Conservation (phyloP, 2,888 invertebrate genomes). For the Eilema depressum region DNA sequence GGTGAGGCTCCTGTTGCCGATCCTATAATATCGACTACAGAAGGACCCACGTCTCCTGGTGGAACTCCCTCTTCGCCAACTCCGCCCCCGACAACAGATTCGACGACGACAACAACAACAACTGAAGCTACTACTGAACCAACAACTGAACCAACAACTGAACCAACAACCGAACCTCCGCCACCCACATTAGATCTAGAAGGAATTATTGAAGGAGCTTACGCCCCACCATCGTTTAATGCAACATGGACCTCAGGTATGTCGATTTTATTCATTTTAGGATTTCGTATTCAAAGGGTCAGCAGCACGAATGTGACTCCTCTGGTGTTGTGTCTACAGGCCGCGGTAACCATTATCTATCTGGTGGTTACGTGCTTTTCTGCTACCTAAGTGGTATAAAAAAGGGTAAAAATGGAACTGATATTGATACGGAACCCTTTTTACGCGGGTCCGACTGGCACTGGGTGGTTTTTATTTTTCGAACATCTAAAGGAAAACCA, state of each 20-base stretch:
- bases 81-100: not conserved
- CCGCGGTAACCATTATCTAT: no score
- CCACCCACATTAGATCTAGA: constrained; percentile 85
- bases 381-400: no score
- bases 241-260: constrained; percentile 94
- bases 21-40: constrained; percentile 63
- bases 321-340: no score
- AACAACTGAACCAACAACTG: constrained; percentile 28
- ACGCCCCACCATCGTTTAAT: constrained; percentile 90
- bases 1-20: constrained; percentile 68
- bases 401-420: no score
- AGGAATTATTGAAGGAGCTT: constrained; percentile 90
- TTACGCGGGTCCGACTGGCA: no score
- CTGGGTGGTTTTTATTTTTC: not conserved
- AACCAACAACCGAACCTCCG: constrained; percentile 8
- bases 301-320: no score
- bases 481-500: not conserved
- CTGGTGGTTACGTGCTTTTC: no score
- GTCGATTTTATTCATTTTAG: constrained; percentile 5
- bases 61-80: constrained; percentile 15
- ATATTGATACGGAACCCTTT: no score
- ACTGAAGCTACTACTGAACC: constrained; percentile 20
- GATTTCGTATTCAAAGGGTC: not conserved
- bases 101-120: constrained; percentile 13
- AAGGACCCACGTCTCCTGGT: constrained; percentile 53